Percentiles rank a stretch among this genome's conserved stretches.
These are phyloP conservation scores for Matsumyia berberina DNA, from an alignment of 2,888 invertebrate species.

Conservation along the genomic window DNA sequence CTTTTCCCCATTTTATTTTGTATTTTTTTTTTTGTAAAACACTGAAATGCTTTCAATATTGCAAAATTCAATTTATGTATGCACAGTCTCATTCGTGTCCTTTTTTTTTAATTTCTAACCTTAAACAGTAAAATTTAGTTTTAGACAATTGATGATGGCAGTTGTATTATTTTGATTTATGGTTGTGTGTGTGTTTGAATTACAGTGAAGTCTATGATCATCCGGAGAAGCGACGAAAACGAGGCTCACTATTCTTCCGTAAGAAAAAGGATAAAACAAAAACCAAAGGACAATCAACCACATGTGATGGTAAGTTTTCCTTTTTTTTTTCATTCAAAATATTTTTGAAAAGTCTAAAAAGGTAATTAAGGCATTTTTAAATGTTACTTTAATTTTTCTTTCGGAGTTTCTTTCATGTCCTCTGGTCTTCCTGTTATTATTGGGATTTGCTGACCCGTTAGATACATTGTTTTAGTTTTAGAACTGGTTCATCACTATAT, in stretches of 20 bases:
- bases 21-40: constrained; percentile 41
- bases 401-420: no score
- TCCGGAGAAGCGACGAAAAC: constrained; percentile 93
- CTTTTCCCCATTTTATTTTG: constrained; percentile 15
- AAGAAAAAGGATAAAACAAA: constrained; percentile 91
- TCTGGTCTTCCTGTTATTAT: no score
- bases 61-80: constrained; percentile 65
- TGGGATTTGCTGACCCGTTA: no score
- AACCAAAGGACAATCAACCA: constrained; percentile 82
- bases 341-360: no score
- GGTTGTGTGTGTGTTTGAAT: constrained; percentile 31
- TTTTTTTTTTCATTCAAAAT: no score
- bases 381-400: no score
- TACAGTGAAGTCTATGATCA: constrained; percentile 86
- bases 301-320: constrained; percentile 80
- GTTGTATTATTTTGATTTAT: not conserved
- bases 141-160: not conserved
- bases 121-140: not conserved
- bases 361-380: no score
- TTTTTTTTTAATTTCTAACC: constrained; percentile 29
- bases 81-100: constrained; percentile 73
- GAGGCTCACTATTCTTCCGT: constrained; percentile 95
- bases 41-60: constrained; percentile 73
- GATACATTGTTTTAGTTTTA: no score
- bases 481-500: no score